A percentile compares a stretch with the other conserved stretches of the same genome.
These are phyloP conservation scores for Zophobas atratus DNA, from an alignment of 1,140 invertebrate species.

Conservation along the genomic window DNA sequence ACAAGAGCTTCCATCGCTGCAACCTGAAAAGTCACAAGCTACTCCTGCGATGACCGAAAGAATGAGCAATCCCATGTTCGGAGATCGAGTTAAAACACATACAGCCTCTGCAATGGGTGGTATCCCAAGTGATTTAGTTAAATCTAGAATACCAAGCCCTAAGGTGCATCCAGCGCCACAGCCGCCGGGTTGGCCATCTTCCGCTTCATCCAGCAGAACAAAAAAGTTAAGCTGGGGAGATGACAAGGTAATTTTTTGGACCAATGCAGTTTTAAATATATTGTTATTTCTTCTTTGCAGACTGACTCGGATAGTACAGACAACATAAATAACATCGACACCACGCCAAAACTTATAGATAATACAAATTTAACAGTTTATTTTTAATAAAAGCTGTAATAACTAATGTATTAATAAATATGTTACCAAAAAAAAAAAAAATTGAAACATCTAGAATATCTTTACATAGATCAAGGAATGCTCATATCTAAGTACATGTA, in stretches of 20 bases:
- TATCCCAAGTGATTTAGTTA: slow-evolving; percentile 59
- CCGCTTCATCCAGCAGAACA: slow-evolving; percentile 75
- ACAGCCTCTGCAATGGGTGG: slow-evolving; percentile 65
- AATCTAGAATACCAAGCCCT: slow-evolving; percentile 61
- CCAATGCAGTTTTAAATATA: neutral
- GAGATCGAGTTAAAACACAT: slow-evolving; percentile 58
- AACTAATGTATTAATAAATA: too few relatives aligned
- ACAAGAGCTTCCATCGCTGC: slow-evolving; percentile 54
- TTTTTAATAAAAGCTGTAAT: slow-evolving; percentile 58
- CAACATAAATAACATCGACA: slow-evolving; percentile 63
- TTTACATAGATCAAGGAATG: too few relatives aligned
- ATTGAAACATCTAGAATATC: too few relatives aligned
- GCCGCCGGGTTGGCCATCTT: slow-evolving; percentile 61
- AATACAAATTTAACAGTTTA: slow-evolving; percentile 67
- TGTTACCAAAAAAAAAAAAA: too few relatives aligned
- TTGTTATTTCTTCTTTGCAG: slow-evolving; percentile 57
- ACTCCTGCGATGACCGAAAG: slow-evolving; percentile 51
- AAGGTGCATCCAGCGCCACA: slow-evolving; percentile 67
- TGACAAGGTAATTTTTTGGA: slow-evolving; percentile 67
- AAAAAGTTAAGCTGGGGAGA: slow-evolving; percentile 85
- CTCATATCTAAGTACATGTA: too few relatives aligned
- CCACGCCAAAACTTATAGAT: slow-evolving; percentile 61
- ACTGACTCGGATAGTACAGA: slow-evolving; percentile 65
- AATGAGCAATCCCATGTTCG: slow-evolving; percentile 65
- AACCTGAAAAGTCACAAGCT: slow-evolving; percentile 54